Evolutionary conservation across 1,140 invertebrate genomes (phyloP).

Genomic region (Microvelia longipes): DNA sequence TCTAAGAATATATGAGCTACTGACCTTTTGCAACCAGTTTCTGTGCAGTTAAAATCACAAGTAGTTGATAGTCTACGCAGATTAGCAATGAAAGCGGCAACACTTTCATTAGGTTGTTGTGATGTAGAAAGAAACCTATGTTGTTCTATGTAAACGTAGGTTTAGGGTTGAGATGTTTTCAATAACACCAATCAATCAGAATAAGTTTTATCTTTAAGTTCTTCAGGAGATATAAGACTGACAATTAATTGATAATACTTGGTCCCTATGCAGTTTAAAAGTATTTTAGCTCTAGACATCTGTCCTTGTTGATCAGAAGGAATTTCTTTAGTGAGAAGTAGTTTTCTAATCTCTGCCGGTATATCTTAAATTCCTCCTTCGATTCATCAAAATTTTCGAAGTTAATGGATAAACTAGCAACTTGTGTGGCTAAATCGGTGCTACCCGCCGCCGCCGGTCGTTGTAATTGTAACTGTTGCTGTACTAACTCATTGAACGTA

Average conservation of each 20-base stretch:
- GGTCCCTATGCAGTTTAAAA: neutral
- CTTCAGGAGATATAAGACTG: neutral
- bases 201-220: neutral
- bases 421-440: neutral
- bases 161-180: neutral
- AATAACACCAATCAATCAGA: neutral
- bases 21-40: neutral
- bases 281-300: neutral
- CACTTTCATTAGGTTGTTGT: neutral
- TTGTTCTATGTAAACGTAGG: neutral
- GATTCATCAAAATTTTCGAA: neutral
- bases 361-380: neutral
- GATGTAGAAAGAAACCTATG: neutral
- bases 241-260: neutral
- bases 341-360: neutral
- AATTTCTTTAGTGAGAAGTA: neutral
- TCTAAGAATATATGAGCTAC: neutral
- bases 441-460: neutral
- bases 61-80: neutral
- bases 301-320: neutral
- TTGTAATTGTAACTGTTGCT: neutral
- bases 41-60: neutral
- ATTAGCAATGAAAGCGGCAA: neutral
- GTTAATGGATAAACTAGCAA: neutral
- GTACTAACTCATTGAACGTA: neutral